Percentiles rank a stretch among this genome's conserved stretches.
Conservation (phyloP, 2,113 vertebrate species). For the Ibidorhyncha struthersii region DNA sequence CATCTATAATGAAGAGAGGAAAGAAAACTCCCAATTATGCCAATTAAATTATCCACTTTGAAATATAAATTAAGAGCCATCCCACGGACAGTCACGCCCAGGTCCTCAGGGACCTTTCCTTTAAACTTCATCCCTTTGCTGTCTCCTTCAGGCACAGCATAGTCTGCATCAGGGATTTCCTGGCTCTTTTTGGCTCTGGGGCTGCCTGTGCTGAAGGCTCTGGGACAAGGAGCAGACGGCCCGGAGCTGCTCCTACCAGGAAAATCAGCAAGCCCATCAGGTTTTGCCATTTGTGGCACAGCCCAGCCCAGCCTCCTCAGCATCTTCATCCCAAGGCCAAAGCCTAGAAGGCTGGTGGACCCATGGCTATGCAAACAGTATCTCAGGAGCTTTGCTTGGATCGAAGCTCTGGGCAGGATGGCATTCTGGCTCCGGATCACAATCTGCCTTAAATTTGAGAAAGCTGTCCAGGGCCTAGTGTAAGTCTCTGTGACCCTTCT, state of each 20-base stretch:
- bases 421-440: background rate
- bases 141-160: background rate
- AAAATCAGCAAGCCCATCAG: background rate
- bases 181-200: background rate
- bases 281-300: background rate
- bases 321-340: background rate
- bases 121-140: background rate
- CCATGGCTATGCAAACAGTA: background rate
- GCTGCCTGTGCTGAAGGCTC: background rate
- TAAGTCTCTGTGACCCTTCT: rapidly evolving
- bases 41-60: slow-evolving; percentile 1
- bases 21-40: background rate
- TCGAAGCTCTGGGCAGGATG: background rate
- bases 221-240: background rate
- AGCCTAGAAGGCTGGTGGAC: background rate
- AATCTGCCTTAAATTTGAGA: background rate
- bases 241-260: background rate
- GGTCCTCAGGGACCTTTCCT: slow-evolving; percentile 2
- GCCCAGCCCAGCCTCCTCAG: background rate
- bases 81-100: background rate
- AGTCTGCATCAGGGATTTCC: background rate
- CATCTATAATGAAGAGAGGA: background rate
- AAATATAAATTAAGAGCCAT: background rate
- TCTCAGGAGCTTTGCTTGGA: background rate
- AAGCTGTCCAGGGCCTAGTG: background rate